Conservation (phyloP, 2,797 vertebrate species). For the Acanthopagrus latus region DNA sequence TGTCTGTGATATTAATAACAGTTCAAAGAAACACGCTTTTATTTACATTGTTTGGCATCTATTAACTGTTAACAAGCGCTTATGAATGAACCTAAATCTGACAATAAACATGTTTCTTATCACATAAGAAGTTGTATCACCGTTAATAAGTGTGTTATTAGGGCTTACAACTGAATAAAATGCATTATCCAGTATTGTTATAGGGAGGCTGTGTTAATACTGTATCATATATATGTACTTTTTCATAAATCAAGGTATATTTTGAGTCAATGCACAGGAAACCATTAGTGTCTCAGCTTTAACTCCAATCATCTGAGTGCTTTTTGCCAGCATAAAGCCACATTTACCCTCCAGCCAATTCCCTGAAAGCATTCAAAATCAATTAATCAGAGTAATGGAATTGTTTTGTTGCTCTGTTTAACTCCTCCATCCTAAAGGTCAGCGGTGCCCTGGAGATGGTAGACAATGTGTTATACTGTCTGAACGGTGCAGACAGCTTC, state of each 20-base stretch:
- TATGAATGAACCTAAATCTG: too few species aligned
- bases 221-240: slow-evolving; percentile 10
- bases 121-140: too few species aligned
- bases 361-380: slow-evolving; percentile 74
- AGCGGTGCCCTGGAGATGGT: slow-evolving; percentile 28
- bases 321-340: slow-evolving; percentile 49
- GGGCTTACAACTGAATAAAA: too few species aligned
- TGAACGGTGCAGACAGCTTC: slow-evolving; percentile 13
- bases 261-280: slow-evolving; percentile 28
- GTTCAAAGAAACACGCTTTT: too few species aligned
- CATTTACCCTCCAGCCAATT: slow-evolving; percentile 57
- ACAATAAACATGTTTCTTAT: too few species aligned
- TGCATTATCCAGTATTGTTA: too few species aligned
- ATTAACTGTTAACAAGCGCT: too few species aligned
- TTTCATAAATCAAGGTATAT: slow-evolving; percentile 5
- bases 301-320: slow-evolving; percentile 69
- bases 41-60: too few species aligned
- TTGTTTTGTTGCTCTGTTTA: slow-evolving; percentile 65
- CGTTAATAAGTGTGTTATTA: too few species aligned
- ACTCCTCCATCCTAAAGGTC: slow-evolving; percentile 59
- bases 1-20: too few species aligned
- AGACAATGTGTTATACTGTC: slow-evolving; percentile 27
- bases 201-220: too few species aligned
- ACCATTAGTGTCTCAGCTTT: slow-evolving; percentile 35
- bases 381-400: slow-evolving; percentile 73